phyloP scores from a whole-genome alignment of 2,888 invertebrate species.

The Melitaea athalia region DNA sequence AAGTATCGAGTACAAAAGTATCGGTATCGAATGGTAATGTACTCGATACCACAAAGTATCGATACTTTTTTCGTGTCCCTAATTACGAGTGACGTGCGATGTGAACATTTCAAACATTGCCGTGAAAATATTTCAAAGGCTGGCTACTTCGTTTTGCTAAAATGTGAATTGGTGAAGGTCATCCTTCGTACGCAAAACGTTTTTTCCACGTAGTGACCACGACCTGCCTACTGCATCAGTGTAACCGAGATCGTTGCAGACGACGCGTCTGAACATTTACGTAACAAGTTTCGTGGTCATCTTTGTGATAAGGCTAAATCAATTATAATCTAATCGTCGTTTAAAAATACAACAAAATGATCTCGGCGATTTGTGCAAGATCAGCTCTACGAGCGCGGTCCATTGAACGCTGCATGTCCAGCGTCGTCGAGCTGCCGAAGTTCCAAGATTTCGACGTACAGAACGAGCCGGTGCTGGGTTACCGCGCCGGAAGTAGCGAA shows the following conservation, averaged over 20 bases:
- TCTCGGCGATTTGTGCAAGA: constrained; percentile 49
- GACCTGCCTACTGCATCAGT: constrained; percentile 26
- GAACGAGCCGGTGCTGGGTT: constrained; percentile 92
- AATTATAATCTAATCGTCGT: constrained; percentile 8
- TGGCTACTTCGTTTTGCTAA: constrained; percentile 64
- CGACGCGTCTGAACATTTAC: constrained; percentile 46
- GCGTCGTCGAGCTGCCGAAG: constrained; percentile 85
- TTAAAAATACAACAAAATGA: constrained; percentile 35
- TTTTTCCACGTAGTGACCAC: constrained; percentile 40
- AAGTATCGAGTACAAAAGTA: no score
- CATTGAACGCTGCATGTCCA: constrained; percentile 71
- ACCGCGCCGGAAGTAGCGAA: constrained; percentile 92
- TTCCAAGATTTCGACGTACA: constrained; percentile 85
- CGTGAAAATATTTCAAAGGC: constrained; percentile 11
- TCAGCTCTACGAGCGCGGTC: constrained; percentile 85
- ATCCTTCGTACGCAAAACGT: constrained; percentile 41
- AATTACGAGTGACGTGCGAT: constrained; percentile 3
- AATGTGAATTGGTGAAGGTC: constrained; percentile 68
- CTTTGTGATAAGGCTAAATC: constrained; percentile 13
- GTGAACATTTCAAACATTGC: constrained; percentile 11
- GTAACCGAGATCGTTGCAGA: constrained; percentile 38
- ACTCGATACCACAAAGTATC: no score
- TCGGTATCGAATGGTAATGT: no score
- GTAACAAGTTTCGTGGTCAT: constrained; percentile 44
- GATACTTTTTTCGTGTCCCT: no score